Evolutionary conservation across 2,113 vertebrate species (phyloP).

Genomic region (Hepsetus odoe): DNA sequence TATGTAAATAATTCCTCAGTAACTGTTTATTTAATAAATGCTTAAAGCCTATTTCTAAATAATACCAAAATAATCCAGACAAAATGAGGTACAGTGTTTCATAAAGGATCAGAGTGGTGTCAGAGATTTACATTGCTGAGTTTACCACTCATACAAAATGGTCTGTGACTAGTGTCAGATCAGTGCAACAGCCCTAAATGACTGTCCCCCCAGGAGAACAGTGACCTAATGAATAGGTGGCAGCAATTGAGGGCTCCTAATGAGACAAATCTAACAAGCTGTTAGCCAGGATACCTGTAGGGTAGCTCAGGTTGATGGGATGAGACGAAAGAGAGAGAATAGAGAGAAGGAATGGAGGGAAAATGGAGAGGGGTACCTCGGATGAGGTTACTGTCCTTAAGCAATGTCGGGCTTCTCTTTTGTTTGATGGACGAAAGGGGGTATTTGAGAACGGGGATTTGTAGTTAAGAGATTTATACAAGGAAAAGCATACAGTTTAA

Average conservation of each 20-base stretch:
- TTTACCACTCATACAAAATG: neutral
- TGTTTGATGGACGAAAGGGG: conserved; percentile 38
- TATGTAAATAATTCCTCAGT: too few relatives aligned
- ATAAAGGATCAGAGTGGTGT: neutral
- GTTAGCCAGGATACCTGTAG: conserved; percentile 27
- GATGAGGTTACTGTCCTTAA: conserved; percentile 49
- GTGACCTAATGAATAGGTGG: conserved; percentile 1
- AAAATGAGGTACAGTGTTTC: too few relatives aligned
- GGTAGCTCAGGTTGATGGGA: conserved; percentile 30
- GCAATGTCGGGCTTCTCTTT: conserved; percentile 28
- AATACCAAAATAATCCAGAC: too few relatives aligned
- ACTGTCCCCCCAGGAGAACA: conserved; percentile 4
- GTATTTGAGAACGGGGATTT: conserved; percentile 37
- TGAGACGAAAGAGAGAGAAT: neutral
- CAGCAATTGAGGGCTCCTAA: conserved; percentile 3
- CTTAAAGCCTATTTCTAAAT: too few relatives aligned
- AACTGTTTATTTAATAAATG: too few relatives aligned
- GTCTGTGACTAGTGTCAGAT: neutral
- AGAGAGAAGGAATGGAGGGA: neutral
- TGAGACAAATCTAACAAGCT: conserved; percentile 22
- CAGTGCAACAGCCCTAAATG: conserved; percentile 6
- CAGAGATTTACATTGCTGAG: neutral
- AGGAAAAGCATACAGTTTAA: too few relatives aligned
- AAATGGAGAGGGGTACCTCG: conserved; percentile 26
- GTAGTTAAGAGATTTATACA: neutral